phyloP scores from a whole-genome alignment of 2,797 vertebrate genomes.

The Chromis chromis region DNA sequence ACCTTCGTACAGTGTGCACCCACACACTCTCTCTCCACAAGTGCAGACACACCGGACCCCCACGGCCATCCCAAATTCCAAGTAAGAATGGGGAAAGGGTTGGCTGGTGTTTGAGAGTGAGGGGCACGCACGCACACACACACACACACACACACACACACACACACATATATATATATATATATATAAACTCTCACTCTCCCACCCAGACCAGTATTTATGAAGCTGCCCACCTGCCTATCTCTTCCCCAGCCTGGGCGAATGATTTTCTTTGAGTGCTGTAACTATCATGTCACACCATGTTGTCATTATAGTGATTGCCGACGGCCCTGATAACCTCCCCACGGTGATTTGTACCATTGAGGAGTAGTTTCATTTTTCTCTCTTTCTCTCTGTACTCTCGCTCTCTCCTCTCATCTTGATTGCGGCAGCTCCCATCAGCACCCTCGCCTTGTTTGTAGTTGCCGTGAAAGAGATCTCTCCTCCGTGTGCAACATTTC shows the following conservation, averaged over 20 bases:
- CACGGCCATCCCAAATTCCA: conserved; percentile 40
- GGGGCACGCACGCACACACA: conserved; percentile 7
- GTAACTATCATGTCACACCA: conserved; percentile 85
- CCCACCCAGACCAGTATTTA: conserved; percentile 69
- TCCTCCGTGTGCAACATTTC: conserved; percentile 65
- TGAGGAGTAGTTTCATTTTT: conserved; percentile 77
- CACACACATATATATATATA: conserved; percentile 11
- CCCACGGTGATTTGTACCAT: conserved; percentile 79
- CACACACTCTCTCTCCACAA: conserved; percentile 22
- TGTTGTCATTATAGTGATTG: conserved; percentile 86
- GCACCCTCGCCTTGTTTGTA: conserved; percentile 72
- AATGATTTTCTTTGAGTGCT: conserved; percentile 83
- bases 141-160: conserved; percentile 5
- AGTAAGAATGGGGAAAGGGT: conserved; percentile 12
- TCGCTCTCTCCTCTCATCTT: conserved; percentile 72
- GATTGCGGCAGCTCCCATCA: conserved; percentile 78
- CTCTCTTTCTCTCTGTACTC: conserved; percentile 59
- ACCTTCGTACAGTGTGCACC: conserved; percentile 37
- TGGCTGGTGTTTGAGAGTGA: conserved; percentile 31
- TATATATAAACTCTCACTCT: conserved; percentile 40
- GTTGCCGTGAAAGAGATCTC: conserved; percentile 61
- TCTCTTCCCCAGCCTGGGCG: conserved; percentile 69
- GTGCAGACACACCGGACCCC: conserved; percentile 31
- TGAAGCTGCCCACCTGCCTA: conserved; percentile 73
- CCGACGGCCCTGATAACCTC: conserved; percentile 81